Evolutionary conservation across 64 coral and sea anemone species (phyloP).

Genomic region (Pocillopora damicornis): DNA sequence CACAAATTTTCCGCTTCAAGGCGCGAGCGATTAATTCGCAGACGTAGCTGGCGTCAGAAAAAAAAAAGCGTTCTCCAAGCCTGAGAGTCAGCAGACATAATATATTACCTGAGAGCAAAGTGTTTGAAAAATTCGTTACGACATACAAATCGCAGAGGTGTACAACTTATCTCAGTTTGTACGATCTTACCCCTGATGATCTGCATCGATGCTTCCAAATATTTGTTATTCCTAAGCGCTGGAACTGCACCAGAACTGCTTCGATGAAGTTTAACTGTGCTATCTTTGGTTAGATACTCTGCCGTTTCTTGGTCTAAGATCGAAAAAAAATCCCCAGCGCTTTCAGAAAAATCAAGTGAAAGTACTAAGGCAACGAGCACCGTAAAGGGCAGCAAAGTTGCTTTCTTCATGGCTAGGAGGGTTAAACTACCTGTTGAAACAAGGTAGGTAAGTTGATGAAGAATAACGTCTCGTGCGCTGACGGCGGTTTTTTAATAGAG

Average conservation of each 20-base stretch:
- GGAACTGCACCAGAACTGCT: background rate
- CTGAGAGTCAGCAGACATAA: too few relatives aligned
- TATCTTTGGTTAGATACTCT: background rate
- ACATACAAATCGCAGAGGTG: too few relatives aligned
- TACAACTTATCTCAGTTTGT: too few relatives aligned
- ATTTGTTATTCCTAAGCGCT: background rate
- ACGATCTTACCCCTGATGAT: conserved; percentile 2
- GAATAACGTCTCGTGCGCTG: background rate
- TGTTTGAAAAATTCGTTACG: too few relatives aligned
- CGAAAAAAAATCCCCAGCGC: background rate
- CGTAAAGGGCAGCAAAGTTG: background rate
- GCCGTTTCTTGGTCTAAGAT: background rate
- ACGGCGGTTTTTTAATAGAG: background rate
- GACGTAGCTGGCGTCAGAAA: too few relatives aligned
- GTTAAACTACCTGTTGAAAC: background rate
- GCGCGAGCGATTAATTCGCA: too few relatives aligned
- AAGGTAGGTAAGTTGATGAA: background rate
- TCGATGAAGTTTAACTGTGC: background rate
- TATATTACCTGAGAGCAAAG: too few relatives aligned
- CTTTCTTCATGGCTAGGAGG: conserved; percentile 15
- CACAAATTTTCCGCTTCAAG: too few relatives aligned
- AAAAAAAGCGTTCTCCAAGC: too few relatives aligned
- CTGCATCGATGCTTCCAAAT: background rate
- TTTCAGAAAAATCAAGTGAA: background rate
- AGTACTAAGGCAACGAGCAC: background rate